Percentiles rank a stretch among this genome's conserved stretches.
phyloP scores from a whole-genome alignment of 2,888 invertebrate genomes.

The Diachrysia chrysitis region DNA sequence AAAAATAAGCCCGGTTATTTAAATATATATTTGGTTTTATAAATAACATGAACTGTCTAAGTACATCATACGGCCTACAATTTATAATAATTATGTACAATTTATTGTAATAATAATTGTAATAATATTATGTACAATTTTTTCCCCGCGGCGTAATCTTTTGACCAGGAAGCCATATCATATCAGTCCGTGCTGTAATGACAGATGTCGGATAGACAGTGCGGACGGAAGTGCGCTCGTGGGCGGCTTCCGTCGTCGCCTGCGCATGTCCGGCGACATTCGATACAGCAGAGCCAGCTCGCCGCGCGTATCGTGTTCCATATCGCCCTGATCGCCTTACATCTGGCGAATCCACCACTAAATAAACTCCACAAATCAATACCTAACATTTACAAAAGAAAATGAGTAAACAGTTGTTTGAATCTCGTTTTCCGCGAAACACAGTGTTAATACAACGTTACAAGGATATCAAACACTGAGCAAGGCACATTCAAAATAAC shows the following conservation, averaged over 20 bases:
- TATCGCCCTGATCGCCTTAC: conserved; percentile 65
- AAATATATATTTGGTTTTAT: not conserved
- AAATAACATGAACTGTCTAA: no score
- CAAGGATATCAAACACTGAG: conserved; percentile 66
- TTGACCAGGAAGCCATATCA: conserved; percentile 82
- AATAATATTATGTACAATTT: conserved; percentile 17
- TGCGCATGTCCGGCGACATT: conserved; percentile 76
- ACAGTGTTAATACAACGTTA: conserved; percentile 57
- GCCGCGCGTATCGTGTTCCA: conserved; percentile 72
- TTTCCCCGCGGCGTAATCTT: conserved; percentile 27
- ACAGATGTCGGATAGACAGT: conserved; percentile 62
- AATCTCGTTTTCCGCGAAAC: conserved; percentile 33
- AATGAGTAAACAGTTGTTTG: conserved; percentile 20
- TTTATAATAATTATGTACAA: conserved; percentile 10
- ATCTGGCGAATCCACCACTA: conserved; percentile 30
- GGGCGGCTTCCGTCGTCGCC: conserved; percentile 83
- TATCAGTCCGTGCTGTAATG: conserved; percentile 64
- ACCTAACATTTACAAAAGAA: conserved; percentile 11
- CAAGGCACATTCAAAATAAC: conserved; percentile 74
- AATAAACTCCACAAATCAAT: conserved; percentile 23
- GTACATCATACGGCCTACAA: not conserved
- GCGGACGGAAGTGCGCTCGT: conserved; percentile 73
- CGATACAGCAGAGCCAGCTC: conserved; percentile 63
- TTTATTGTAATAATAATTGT: conserved; percentile 20
- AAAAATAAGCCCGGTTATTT: not conserved